Conservation (phyloP, 1,140 invertebrate genomes). For the Eupristina koningsbergeri region DNA sequence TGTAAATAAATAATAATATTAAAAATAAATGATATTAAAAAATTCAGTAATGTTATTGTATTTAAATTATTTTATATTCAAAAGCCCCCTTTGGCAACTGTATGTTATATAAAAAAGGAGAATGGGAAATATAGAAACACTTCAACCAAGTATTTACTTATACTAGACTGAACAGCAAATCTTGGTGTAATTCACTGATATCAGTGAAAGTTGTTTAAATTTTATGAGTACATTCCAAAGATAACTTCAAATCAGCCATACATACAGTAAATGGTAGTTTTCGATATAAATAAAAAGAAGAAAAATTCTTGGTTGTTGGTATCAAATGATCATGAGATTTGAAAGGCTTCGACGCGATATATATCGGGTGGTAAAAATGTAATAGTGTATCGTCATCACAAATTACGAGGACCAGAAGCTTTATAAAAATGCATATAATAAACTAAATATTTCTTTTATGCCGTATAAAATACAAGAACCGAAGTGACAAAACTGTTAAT, state of each 20-base stretch:
- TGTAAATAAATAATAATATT: too few relatives aligned
- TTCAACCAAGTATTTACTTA: background rate
- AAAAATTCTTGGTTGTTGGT: background rate
- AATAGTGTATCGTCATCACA: too few relatives aligned
- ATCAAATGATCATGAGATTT: background rate
- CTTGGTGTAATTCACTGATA: background rate
- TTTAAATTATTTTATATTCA: background rate
- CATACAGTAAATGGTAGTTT: background rate
- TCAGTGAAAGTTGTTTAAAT: background rate
- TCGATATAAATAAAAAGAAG: background rate
- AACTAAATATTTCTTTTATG: background rate
- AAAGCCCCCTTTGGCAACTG: too few relatives aligned
- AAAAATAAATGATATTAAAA: too few relatives aligned
- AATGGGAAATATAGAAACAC: background rate
- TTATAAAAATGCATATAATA: background rate
- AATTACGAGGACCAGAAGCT: background rate
- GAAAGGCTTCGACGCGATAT: background rate
- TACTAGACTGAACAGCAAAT: background rate
- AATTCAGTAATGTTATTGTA: too few relatives aligned
- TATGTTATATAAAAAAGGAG: background rate
- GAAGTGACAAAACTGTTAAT: background rate
- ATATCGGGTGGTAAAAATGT: slow-evolving; percentile 1
- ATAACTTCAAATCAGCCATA: background rate
- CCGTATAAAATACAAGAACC: background rate
- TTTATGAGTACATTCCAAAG: background rate